A percentile compares a stretch with the other conserved stretches of the same genome.
These are phyloP conservation scores for Tragelaphus buxtoni DNA, from an alignment of 2,113 vertebrate species.

Conservation along the genomic window DNA sequence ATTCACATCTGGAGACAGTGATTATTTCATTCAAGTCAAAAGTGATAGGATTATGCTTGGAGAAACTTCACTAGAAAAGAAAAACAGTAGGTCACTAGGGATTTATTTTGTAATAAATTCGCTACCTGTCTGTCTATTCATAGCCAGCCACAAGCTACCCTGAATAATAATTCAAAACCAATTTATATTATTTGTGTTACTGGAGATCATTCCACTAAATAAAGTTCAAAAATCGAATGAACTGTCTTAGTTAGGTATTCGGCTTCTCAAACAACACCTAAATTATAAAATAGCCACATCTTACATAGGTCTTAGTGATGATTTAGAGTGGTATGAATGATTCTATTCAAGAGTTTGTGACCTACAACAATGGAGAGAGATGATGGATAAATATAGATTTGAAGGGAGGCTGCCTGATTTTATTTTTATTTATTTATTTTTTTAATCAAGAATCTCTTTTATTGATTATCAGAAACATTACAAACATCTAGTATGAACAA, in stretches of 20 bases:
- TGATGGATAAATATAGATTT: not conserved
- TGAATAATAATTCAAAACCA: constrained; percentile 71
- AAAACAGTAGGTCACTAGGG: constrained; percentile 16
- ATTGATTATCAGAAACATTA: no score
- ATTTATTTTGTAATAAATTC: constrained; percentile 47
- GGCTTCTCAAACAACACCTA: constrained; percentile 57
- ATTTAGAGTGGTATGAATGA: constrained; percentile 49
- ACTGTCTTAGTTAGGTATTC: constrained; percentile 56
- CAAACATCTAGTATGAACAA: no score
- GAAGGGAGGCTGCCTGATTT: not conserved
- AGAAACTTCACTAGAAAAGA: constrained; percentile 51
- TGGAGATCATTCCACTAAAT: constrained; percentile 65
- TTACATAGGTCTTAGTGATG: constrained; percentile 46
- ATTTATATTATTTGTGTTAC: constrained; percentile 63
- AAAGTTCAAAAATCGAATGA: constrained; percentile 67
- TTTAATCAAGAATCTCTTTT: no score
- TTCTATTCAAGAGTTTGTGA: constrained; percentile 19
- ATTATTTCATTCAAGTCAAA: constrained; percentile 44
- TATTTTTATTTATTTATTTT: no score
- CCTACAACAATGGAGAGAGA: constrained; percentile 26
- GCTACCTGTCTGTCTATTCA: constrained; percentile 42
- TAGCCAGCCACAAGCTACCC: constrained; percentile 29
- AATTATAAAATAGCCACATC: constrained; percentile 66
- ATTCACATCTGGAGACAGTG: constrained; percentile 26
- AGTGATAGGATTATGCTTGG: constrained; percentile 9